These are phyloP conservation scores for Plagodis pulveraria DNA, from an alignment of 2,888 invertebrate genomes.

Conservation along the genomic window DNA sequence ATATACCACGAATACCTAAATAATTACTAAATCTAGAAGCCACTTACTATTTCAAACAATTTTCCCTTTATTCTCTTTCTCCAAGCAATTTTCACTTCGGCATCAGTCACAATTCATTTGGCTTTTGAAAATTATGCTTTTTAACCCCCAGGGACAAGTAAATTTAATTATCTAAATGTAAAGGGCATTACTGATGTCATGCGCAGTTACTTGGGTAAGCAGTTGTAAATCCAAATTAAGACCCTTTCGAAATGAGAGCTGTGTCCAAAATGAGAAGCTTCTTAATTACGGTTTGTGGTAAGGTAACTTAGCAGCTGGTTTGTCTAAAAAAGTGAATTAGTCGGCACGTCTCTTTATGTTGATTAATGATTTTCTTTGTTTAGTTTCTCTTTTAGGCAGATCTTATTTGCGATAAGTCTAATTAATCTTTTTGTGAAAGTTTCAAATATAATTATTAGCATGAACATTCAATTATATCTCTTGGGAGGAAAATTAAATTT, in stretches of 20 bases:
- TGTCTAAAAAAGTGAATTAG: slow-evolving; percentile 13
- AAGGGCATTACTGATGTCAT: slow-evolving; percentile 30
- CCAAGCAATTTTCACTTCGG: too few relatives aligned
- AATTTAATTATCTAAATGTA: slow-evolving; percentile 37
- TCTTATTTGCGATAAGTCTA: neutral
- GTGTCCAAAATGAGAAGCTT: slow-evolving; percentile 19
- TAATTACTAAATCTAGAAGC: too few relatives aligned
- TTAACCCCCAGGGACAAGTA: slow-evolving; percentile 11
- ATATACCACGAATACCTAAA: too few relatives aligned
- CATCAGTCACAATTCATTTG: too few relatives aligned
- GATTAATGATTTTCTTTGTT: slow-evolving; percentile 18
- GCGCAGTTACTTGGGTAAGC: slow-evolving; percentile 35
- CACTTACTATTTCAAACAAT: too few relatives aligned
- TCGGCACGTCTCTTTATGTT: slow-evolving; percentile 6
- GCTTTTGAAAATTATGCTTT: too few relatives aligned
- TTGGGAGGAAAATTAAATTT: too few relatives aligned
- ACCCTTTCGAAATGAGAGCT: slow-evolving; percentile 26
- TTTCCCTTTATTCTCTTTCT: slow-evolving; percentile 42
- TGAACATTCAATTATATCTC: too few relatives aligned
- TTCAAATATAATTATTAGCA: too few relatives aligned
- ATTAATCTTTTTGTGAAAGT: too few relatives aligned
- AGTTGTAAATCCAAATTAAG: slow-evolving; percentile 38
- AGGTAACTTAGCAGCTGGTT: slow-evolving; percentile 14
- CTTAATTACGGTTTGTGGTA: slow-evolving; percentile 15
- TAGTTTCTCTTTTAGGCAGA: neutral